Base-by-base conservation (phyloP, 2,113 vertebrate species). In the Protomyctophum bolini region DNA sequence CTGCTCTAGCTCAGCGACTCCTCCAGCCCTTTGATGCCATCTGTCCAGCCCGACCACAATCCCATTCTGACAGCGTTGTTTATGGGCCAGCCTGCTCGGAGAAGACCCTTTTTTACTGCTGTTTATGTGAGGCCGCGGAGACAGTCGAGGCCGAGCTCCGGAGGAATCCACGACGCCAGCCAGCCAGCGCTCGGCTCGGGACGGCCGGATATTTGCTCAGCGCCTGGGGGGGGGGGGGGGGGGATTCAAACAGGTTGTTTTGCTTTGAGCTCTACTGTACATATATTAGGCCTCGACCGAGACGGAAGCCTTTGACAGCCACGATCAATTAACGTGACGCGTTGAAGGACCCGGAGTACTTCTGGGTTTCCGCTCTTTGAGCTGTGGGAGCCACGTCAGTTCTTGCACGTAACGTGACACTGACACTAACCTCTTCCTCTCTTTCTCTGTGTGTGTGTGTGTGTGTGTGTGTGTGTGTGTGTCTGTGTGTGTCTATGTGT, bases 71-170 rank as follows among this genome's bases (percentile, higher is more conserved):
- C 87, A 78, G 83, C 63, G 79, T 88, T 89, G 82, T 94, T 93
- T 92, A 93, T 73, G 86, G 83, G 90, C 72, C 6, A 68, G 81
- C 68, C 72, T 54, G 70, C 86, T 86, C 82, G n/a, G 67, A 90
- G 88, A 90, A 67, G 57, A 80, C 67, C 12, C 41, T 87, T 94
- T 87, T 94, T 94, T 92, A 93, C 80, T 84, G 83, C 85, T 92
- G 89, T 93, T 93, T 93, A 94, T 88, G 83, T 85, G 86, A 86
- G 83, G 75, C 79, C 65, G 65, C 78, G 82, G 82, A 90, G 84
- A 87, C 81, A 75, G 83, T 80, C 60, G 57, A 70, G 73, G 72
- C 77, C 56, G 21, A 21, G 21, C 69, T 59, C 63, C 69, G 14
- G 21, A 72, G 65, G 68, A 79, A 54, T 79, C 85, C 7, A 85